Base-by-base conservation (phyloP, 2,113 vertebrate genomes). In the Heloderma charlesbogerti region DNA sequence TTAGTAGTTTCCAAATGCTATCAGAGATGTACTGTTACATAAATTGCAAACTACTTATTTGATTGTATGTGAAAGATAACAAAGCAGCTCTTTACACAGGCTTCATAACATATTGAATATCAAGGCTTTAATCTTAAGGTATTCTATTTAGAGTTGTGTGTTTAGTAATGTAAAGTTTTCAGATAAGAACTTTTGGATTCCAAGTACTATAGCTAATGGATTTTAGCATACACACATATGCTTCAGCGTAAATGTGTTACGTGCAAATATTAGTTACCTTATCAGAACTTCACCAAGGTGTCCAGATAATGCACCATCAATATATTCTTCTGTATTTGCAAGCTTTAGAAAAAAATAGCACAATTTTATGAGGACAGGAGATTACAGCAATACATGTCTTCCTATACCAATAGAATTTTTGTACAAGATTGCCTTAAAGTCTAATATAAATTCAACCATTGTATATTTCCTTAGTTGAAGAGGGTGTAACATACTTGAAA, bases 281-380 rank as follows among this genome's bases (percentile, higher is more conserved):
- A 99, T 98, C 81, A 99, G 97, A 93, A 99, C 99, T 97, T 99
- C 99, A 51, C 99, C 99, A 20, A 99, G 98, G 93, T 99, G 99
- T 93, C 99, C 99, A 0, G 99, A 98, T 96, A 99, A 95, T 0
- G 99, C 99, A 18, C 99, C 99, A 18, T 99, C 99, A 93, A 99
- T 99, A n/a, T 98, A 99, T 96, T 99, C 99, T 92, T 99, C 99
- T 90, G 99, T 99, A 97, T 99, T 99, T 8, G 99, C 99, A 93
- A 99, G 97, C 99, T 99, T 94, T 79, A 88, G 2, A 87, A 80
- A 89, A n/a, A 88, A 71, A 48, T 54, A 94, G 84, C 25, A 66
- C 15, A 84, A 80, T 6, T 69, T 74, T 45, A 18, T 78, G 27
- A 20, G 45, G 34, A 57, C 45, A 12, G 8, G 18, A 54, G 29